Evolutionary conservation across 1,140 invertebrate genomes (phyloP).

Genomic region (Megathymus violae): DNA sequence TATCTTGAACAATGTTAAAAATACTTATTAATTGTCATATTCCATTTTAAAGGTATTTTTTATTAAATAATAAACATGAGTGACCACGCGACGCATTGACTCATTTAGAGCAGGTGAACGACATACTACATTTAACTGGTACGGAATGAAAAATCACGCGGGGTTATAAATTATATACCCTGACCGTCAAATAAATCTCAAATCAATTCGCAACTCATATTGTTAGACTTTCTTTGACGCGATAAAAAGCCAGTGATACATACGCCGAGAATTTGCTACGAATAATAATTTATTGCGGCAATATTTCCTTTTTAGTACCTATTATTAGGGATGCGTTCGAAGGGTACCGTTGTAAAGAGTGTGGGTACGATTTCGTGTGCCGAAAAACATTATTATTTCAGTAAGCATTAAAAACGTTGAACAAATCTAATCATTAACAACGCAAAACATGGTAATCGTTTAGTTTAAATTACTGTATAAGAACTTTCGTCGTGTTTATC

Average conservation of each 20-base stretch:
- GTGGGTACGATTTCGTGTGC: neutral
- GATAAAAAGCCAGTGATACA: slow-evolving; percentile 23
- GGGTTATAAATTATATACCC: neutral
- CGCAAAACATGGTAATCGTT: no score
- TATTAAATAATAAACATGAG: no score
- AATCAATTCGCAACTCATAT: slow-evolving; percentile 12
- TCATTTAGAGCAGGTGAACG: no score
- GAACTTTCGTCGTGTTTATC: no score
- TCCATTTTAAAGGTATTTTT: no score
- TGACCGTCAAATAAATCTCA: slow-evolving; percentile 6
- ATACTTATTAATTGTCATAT: no score
- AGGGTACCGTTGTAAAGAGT: neutral
- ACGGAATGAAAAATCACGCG: no score
- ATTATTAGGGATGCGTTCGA: slow-evolving; percentile 34
- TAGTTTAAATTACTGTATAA: no score
- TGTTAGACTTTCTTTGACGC: slow-evolving; percentile 4
- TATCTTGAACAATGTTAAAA: no score
- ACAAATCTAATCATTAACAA: no score
- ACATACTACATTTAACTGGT: no score
- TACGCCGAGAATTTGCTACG: slow-evolving; percentile 28
- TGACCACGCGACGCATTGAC: no score
- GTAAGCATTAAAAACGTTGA: neutral
- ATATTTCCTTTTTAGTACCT: slow-evolving; percentile 35
- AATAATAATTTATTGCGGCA: slow-evolving; percentile 39
- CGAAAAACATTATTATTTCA: neutral